Conservation (phyloP, 2,797 vertebrate genomes). For the Loriculus beryllinus region DNA sequence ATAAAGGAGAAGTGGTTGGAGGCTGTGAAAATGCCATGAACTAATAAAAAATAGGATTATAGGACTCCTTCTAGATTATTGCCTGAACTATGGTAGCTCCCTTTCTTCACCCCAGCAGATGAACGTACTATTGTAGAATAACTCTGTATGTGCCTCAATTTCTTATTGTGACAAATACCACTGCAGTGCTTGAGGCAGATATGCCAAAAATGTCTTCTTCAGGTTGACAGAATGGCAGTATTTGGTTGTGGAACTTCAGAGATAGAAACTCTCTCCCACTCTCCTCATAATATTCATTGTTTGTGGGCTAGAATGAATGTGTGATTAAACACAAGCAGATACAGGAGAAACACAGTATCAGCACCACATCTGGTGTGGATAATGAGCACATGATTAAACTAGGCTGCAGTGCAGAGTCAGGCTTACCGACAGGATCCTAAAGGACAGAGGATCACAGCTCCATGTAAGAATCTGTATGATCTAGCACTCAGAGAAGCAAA, state of each 20-base stretch:
- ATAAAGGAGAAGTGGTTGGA: constrained; percentile 1
- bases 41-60: background rate
- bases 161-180: background rate
- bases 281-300: background rate
- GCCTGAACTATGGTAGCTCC: background rate
- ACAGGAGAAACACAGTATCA: background rate
- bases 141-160: background rate
- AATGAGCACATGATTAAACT: background rate
- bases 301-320: background rate
- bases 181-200: background rate
- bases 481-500: background rate
- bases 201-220: background rate
- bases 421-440: background rate
- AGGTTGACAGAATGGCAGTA: background rate
- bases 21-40: background rate
- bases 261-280: background rate
- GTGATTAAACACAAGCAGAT: background rate
- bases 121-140: background rate
- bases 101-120: background rate
- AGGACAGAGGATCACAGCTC: background rate
- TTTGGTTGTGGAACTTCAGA: background rate
- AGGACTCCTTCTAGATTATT: background rate
- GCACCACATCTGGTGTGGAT: background rate
- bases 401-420: background rate
- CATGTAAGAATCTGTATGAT: background rate